Evolutionary conservation across 2,113 vertebrate species (phyloP).

Genomic region (Grallaria varia): DNA sequence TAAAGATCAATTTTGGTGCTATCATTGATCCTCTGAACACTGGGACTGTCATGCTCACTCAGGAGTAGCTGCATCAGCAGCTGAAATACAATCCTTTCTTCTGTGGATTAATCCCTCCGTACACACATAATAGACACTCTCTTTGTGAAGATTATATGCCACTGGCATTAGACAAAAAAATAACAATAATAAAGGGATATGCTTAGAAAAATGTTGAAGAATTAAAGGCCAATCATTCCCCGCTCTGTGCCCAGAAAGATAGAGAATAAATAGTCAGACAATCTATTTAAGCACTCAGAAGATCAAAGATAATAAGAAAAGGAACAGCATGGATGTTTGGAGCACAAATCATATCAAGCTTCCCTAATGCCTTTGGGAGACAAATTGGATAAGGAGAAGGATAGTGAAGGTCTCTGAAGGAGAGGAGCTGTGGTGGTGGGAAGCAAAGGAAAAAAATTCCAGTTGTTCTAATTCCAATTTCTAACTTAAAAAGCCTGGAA

Average conservation of each 20-base stretch:
- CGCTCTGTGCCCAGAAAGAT: background rate
- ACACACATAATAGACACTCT: background rate
- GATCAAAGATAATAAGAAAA: background rate
- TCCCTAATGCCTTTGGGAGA: background rate
- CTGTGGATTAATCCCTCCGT: background rate
- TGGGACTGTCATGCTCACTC: background rate
- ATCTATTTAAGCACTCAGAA: background rate
- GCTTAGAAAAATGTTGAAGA: background rate
- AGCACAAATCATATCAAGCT: background rate
- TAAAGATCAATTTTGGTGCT: conserved; percentile 16
- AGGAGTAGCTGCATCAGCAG: background rate
- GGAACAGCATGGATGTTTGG: background rate
- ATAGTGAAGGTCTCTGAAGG: background rate
- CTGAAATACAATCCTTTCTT: background rate
- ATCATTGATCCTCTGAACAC: background rate
- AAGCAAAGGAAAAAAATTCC: background rate
- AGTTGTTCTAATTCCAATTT: background rate
- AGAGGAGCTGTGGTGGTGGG: background rate
- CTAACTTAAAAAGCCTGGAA: background rate
- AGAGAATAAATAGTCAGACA: background rate
- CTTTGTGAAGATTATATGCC: background rate
- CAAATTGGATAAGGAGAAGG: background rate
- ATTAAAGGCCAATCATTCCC: background rate
- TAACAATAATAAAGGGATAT: background rate
- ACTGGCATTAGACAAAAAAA: background rate